Conservation (phyloP, 92 coral and sea anemone genomes). For the Ricordea florida region DNA sequence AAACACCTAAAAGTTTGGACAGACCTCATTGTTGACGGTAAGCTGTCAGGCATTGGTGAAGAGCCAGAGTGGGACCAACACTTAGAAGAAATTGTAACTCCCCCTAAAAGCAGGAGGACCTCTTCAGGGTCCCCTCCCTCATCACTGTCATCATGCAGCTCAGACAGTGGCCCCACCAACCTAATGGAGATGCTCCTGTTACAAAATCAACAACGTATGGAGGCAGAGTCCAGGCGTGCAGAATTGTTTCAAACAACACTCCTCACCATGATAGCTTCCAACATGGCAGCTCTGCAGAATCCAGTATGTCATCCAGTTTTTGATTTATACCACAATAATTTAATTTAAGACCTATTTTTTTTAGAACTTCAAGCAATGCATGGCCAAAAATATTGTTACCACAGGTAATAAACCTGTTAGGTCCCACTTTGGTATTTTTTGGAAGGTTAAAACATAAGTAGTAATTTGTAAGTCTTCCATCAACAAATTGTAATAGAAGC, state of each 20-base stretch:
- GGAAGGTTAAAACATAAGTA: too few relatives aligned
- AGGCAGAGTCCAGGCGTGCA: background rate
- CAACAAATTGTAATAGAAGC: too few relatives aligned
- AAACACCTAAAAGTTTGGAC: slow-evolving; percentile 62
- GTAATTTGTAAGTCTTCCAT: too few relatives aligned
- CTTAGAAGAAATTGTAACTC: background rate
- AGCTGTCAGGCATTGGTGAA: slow-evolving; percentile 29
- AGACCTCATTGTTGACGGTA: slow-evolving; percentile 13
- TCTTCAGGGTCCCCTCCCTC: slow-evolving; percentile 23
- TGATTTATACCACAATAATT: too few relatives aligned
- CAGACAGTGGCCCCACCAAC: background rate
- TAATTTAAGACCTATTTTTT: too few relatives aligned
- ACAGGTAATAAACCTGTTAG: too few relatives aligned
- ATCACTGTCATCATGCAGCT: background rate
- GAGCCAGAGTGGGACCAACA: slow-evolving; percentile 40
- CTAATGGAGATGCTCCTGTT: background rate
- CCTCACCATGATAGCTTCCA: slow-evolving; percentile 23
- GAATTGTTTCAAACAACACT: slow-evolving; percentile 34
- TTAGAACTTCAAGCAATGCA: too few relatives aligned
- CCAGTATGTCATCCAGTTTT: too few relatives aligned
- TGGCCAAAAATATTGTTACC: too few relatives aligned
- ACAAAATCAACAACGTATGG: slow-evolving; percentile 9
- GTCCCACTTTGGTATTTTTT: too few relatives aligned
- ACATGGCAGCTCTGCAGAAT: too few relatives aligned
- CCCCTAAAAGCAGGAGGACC: slow-evolving; percentile 11